phyloP scores from a whole-genome alignment of 1,140 invertebrate species.

The Heliconius hermathena region DNA sequence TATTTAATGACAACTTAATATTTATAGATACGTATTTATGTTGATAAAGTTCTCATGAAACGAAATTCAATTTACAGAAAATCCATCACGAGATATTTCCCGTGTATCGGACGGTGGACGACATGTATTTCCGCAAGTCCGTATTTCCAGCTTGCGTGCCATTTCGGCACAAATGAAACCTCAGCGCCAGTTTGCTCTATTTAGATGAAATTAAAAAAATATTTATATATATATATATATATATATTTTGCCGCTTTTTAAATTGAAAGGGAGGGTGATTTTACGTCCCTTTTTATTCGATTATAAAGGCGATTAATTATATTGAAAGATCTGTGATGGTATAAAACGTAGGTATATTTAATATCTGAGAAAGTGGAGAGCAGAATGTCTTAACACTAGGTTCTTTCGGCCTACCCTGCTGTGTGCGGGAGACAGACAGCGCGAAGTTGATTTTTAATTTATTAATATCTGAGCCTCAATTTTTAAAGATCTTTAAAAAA shows the following conservation, averaged over 20 bases:
- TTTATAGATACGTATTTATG: neutral
- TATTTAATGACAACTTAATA: no score
- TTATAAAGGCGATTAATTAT: neutral
- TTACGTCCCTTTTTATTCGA: neutral
- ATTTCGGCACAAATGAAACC: conserved; percentile 42
- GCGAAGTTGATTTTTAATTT: no score
- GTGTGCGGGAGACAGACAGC: no score
- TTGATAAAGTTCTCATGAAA: neutral
- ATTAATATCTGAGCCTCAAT: neutral
- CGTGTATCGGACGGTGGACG: conserved; percentile 11
- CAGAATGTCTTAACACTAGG: no score
- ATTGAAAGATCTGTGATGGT: neutral
- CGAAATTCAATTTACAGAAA: conserved; percentile 8
- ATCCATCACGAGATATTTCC: conserved; percentile 7
- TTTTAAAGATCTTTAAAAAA: neutral
- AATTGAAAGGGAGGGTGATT: neutral
- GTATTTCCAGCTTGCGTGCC: conserved; percentile 41
- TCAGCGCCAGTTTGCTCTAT: conserved; percentile 13
- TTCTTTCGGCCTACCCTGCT: no score
- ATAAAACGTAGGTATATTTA: neutral
- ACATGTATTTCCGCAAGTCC: conserved; percentile 15
- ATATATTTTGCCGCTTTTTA: neutral
- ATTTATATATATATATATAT: neutral
- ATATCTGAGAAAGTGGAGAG: neutral
- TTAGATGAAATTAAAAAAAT: neutral